Conservation (phyloP, 2,888 invertebrate genomes). For the Hololepta plana region DNA sequence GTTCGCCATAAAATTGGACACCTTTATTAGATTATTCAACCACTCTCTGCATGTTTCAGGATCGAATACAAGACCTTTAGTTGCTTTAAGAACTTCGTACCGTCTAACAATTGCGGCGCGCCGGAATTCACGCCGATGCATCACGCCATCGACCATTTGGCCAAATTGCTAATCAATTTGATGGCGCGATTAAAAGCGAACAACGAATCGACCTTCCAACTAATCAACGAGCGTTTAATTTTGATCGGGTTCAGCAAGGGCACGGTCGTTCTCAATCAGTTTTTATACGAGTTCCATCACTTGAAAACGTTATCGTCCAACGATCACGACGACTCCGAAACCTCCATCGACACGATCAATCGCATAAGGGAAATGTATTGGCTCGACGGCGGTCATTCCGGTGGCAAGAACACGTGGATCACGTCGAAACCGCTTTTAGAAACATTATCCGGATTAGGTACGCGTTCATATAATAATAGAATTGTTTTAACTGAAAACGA, state of each 20-base stretch:
- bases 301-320: conserved; percentile 45
- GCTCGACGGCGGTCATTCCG: conserved; percentile 86
- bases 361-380: conserved; percentile 65
- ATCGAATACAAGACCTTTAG: conserved; percentile 73
- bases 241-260: conserved; percentile 85
- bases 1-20: no score
- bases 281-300: conserved; percentile 70
- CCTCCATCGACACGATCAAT: conserved; percentile 40
- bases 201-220: no score
- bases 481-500: conserved; percentile 3
- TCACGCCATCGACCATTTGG: conserved; percentile 54
- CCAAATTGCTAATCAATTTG: conserved; percentile 39
- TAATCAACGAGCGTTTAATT: conserved; percentile 30
- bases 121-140: conserved; percentile 61
- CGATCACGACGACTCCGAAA: no score
- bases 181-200: conserved; percentile 35
- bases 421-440: conserved; percentile 55
- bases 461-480: conserved; percentile 11
- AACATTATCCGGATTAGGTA: conserved; percentile 53
- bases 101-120: conserved; percentile 60
- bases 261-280: conserved; percentile 81
- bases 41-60: no score
- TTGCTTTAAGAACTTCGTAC: conserved; percentile 79
- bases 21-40: no score
- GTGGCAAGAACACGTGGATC: conserved; percentile 75